phyloP scores from a whole-genome alignment of 2,113 vertebrate genomes.

The Todiramphus chloris region DNA sequence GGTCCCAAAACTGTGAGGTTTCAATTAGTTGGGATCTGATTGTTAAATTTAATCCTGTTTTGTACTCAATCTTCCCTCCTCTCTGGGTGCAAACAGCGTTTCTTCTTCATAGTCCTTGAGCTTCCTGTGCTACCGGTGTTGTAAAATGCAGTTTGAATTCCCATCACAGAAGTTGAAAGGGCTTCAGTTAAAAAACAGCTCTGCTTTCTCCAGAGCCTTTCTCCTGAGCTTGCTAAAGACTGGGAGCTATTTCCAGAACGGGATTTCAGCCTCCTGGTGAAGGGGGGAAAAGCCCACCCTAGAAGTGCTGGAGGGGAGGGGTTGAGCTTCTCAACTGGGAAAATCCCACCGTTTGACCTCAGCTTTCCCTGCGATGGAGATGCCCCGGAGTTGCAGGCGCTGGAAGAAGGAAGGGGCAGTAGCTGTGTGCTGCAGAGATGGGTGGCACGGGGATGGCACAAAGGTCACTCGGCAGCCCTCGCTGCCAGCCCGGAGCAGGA shows the following conservation, averaged over 20 bases:
- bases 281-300: neutral
- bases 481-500: neutral
- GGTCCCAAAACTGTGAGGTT: accelerated
- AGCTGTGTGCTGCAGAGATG: neutral
- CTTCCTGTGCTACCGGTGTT: neutral
- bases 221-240: neutral
- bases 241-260: neutral
- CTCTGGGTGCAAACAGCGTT: accelerated
- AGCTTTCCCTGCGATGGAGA: neutral
- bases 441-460: neutral
- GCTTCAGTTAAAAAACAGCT: neutral
- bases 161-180: neutral
- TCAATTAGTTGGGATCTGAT: neutral
- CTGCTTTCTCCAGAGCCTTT: neutral
- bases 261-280: neutral
- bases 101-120: accelerated
- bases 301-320: neutral
- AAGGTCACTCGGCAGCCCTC: neutral
- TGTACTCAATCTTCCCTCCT: neutral
- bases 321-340: neutral
- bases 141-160: neutral
- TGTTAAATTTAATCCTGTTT: neutral
- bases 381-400: neutral
- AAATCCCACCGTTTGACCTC: neutral
- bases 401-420: neutral